Percentiles rank a stretch among this genome's conserved stretches.
Evolutionary conservation across 2,113 vertebrate genomes (phyloP).

Genomic region (Gallinago paraguaiae): DNA sequence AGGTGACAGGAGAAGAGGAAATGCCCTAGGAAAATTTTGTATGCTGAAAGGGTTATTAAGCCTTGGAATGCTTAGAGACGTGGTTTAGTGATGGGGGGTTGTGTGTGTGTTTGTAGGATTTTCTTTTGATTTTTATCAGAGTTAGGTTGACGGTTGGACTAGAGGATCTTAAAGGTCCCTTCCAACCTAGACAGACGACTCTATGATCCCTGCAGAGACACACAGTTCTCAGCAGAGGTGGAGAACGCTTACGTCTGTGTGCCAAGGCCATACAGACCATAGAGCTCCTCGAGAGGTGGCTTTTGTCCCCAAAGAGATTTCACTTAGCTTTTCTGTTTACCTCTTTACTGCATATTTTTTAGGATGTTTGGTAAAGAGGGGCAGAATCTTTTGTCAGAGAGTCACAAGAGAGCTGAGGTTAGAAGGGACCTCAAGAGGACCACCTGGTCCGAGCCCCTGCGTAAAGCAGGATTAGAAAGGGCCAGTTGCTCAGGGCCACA

Average conservation of each 20-base stretch:
- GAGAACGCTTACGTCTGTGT: not conserved
- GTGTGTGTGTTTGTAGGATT: too few relatives aligned
- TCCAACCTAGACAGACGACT: too few relatives aligned
- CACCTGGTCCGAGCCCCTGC: not conserved
- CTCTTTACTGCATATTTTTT: not conserved
- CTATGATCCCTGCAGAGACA: not conserved
- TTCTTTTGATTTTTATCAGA: too few relatives aligned
- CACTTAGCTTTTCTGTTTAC: not conserved
- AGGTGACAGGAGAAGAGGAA: too few relatives aligned
- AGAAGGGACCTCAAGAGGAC: not conserved
- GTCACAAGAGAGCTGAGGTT: not conserved
- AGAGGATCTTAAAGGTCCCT: too few relatives aligned
- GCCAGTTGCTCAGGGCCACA: not conserved
- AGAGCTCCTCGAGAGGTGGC: not conserved
- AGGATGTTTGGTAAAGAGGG: not conserved
- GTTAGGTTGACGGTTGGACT: too few relatives aligned
- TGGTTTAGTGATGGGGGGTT: too few relatives aligned
- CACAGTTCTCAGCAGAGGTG: not conserved
- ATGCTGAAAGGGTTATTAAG: too few relatives aligned
- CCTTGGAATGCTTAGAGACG: too few relatives aligned
- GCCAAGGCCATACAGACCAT: not conserved
- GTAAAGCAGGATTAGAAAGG: not conserved
- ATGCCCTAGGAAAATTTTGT: too few relatives aligned
- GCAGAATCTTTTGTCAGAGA: not conserved
- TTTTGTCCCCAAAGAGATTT: not conserved